Percentiles rank a stretch among this genome's conserved stretches.
These are phyloP conservation scores for Nebria ingens DNA, from an alignment of 1,140 invertebrate genomes.

Conservation along the genomic window DNA sequence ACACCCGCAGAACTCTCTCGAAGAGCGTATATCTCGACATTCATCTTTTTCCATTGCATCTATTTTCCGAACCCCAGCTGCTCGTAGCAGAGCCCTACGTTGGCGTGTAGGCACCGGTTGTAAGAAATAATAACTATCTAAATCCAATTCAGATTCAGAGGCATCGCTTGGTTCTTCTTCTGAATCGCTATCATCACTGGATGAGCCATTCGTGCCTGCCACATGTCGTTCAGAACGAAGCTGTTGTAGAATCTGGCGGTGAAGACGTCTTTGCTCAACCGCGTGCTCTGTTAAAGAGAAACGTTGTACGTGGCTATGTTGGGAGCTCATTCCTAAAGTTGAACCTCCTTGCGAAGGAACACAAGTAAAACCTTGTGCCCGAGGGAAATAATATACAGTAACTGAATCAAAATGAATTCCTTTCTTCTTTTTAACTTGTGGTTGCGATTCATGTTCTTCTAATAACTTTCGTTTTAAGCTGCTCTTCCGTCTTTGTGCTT, in stretches of 20 bases:
- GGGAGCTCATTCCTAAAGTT: conserved; percentile 88
- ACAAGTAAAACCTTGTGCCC: conserved; percentile 95
- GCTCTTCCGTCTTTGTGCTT: conserved; percentile 34
- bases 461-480: conserved; percentile 43
- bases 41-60: conserved; percentile 90
- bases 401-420: conserved; percentile 84
- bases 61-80: conserved; percentile 87
- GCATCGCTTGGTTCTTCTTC: conserved; percentile 74
- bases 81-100: conserved; percentile 71
- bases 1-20: conserved; percentile 91
- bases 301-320: conserved; percentile 66
- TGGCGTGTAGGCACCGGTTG: conserved; percentile 90
- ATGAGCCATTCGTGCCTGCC: conserved; percentile 35
- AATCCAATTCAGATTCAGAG: conserved; percentile 74
- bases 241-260: conserved; percentile 71
- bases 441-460: conserved; percentile 33
- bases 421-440: conserved; percentile 56
- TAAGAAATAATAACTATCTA: conserved; percentile 87
- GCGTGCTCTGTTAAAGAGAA: conserved; percentile 66
- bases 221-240: conserved; percentile 56
- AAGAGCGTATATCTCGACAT: conserved; percentile 82
- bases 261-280: conserved; percentile 72
- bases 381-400: conserved; percentile 90
- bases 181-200: conserved; percentile 63
- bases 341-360: conserved; percentile 94